These are phyloP conservation scores for Eurytoma adleriae DNA, from an alignment of 2,888 invertebrate species.

Conservation along the genomic window DNA sequence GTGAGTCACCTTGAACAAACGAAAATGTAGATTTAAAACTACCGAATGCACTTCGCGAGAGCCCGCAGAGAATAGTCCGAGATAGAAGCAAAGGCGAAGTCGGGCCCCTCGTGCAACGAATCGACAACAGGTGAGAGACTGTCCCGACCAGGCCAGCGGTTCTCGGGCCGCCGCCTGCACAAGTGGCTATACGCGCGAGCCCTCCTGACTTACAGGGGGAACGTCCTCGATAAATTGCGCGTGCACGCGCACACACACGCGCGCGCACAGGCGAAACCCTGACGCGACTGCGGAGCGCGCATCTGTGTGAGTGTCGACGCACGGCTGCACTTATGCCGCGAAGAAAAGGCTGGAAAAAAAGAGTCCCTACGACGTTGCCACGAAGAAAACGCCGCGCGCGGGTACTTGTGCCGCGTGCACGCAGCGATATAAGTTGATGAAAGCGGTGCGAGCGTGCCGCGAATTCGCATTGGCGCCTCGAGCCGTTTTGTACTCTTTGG, in stretches of 20 bases:
- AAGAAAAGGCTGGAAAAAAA: slow-evolving; percentile 20
- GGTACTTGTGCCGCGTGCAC: too few species aligned
- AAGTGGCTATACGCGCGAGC: neutral
- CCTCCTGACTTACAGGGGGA: slow-evolving; percentile 38
- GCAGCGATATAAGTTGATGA: too few species aligned
- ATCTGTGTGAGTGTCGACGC: too few species aligned
- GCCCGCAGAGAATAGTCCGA: neutral
- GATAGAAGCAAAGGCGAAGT: neutral
- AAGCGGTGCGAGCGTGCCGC: too few species aligned
- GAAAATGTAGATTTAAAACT: too few species aligned
- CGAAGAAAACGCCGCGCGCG: neutral
- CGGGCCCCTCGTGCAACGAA: slow-evolving; percentile 47
- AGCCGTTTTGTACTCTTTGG: too few species aligned
- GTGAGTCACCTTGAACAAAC: too few species aligned
- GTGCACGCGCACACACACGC: neutral
- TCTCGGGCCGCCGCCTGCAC: slow-evolving; percentile 1
- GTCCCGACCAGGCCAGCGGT: slow-evolving; percentile 33
- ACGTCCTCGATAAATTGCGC: slow-evolving; percentile 51
- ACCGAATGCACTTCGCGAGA: neutral
- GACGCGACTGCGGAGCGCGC: neutral
- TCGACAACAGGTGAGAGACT: slow-evolving; percentile 61
- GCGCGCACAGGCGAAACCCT: too few species aligned
- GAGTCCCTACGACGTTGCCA: neutral
- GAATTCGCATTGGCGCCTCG: too few species aligned
- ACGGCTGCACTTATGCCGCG: neutral